Evolutionary conservation across 2,888 invertebrate genomes (phyloP).

Genomic region (Cheilosia soror): DNA sequence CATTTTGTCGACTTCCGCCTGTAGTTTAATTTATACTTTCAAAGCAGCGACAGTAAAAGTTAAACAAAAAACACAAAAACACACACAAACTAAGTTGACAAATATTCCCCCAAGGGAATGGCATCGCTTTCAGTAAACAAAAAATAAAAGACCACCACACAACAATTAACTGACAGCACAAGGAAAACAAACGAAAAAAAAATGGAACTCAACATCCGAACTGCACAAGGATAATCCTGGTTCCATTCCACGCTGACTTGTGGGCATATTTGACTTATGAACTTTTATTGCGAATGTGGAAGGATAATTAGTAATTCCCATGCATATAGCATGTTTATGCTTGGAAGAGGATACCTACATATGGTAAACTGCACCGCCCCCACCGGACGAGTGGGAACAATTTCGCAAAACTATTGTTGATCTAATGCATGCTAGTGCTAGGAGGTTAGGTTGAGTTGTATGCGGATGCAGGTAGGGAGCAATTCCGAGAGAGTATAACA

Average conservation of each 20-base stretch:
- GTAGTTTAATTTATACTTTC: no score
- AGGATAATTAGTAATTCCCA: slow-evolving; percentile 20
- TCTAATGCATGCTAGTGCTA: no score
- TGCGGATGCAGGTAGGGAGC: no score
- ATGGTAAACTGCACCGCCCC: background rate
- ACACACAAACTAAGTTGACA: no score
- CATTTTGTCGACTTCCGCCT: slow-evolving; percentile 21
- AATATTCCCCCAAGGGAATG: no score
- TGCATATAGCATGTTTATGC: slow-evolving; percentile 4
- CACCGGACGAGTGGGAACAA: no score
- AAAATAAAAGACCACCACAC: slow-evolving; percentile 12
- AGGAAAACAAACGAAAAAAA: slow-evolving; percentile 3
- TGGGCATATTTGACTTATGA: slow-evolving; percentile 26
- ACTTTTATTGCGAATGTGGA: background rate
- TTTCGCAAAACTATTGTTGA: no score
- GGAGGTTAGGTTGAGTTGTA: no score
- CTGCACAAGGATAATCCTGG: background rate
- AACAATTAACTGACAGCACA: slow-evolving; percentile 28
- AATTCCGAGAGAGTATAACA: no score
- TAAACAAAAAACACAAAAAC: no score
- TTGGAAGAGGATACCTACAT: slow-evolving; percentile 19
- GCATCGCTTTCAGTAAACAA: no score
- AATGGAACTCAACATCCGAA: background rate
- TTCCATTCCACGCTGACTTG: background rate
- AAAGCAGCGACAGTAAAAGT: no score